Base-by-base conservation (phyloP, 2,113 vertebrate genomes). In the Copsychus sechellarum region DNA sequence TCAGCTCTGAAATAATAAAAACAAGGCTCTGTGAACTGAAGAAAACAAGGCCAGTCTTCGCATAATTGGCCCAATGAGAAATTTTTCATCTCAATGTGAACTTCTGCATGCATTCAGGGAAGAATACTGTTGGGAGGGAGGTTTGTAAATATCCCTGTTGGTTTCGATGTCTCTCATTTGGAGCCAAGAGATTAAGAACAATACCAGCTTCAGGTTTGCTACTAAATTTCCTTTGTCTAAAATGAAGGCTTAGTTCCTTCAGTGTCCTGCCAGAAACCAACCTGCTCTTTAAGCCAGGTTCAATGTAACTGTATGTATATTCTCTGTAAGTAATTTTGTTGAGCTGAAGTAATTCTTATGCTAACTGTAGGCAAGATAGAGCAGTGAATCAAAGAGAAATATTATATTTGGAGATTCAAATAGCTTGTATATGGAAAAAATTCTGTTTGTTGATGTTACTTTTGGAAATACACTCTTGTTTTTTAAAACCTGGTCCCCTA, bases 321-420 rank as follows among this genome's bases (percentile, higher is more conserved):
- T 79, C 23, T 62, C 42, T 36, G 21, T 45, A 67, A 72, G 40
- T 8, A 81, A 53, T 82, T 93, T 56, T 65, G 34, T 23, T 67
- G 26, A 88, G 48, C 28, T 86, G 33, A 86, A 66, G 53, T 67
- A 92, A 89, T 92, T 84, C n/a, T 84, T 86, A 66, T 69, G 79
- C 45, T 85, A 89, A 87, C 62, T 86, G 20, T 58, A 73, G 25
- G 42, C 57, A 94, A 95, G 54, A 83, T 11, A 69, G n/a, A 86
- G 26, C 22, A 93, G 25, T 1, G 3, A 88, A 88, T 93, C 66
- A 88, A 80, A 92, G 19, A 88, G 26, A 88, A 86, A 90, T 90
- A 93, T 45, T 90, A 31, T 76, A 65, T 90, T 65, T 86, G 50
- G 33, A 38, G 47, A 95, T 91, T 94, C 62, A 70, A 53, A 79